Percentiles rank a stretch among this genome's conserved stretches.
phyloP scores from a whole-genome alignment of 2,797 vertebrate species.

The Pantherophis alleghaniensis region DNA sequence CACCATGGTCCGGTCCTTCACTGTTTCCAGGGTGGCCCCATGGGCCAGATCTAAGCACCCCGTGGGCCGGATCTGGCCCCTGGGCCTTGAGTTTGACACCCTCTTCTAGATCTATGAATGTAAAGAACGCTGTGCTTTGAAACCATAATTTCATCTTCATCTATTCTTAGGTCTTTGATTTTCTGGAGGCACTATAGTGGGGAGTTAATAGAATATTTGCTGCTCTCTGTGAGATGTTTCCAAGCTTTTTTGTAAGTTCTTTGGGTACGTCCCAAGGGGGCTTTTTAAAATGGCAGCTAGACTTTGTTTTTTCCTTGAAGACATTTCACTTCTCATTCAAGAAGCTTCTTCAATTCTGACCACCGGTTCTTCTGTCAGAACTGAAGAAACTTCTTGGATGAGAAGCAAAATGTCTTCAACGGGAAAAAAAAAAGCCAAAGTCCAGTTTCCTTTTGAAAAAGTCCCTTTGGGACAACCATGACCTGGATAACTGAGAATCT shows the following conservation, averaged over 20 bases:
- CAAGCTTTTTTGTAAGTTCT: neutral
- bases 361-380: neutral
- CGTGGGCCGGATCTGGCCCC: too few relatives aligned
- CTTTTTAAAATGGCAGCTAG: neutral
- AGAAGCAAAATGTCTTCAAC: too few relatives aligned
- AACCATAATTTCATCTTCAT: neutral
- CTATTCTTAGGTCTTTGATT: neutral
- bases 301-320: neutral
- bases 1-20: too few relatives aligned
- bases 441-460: too few relatives aligned
- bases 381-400: too few relatives aligned
- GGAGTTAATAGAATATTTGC: neutral
- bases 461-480: neutral
- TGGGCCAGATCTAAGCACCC: too few relatives aligned
- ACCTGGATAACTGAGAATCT: neutral
- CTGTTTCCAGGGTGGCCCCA: too few relatives aligned
- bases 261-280: neutral
- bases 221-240: neutral
- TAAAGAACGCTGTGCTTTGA: neutral
- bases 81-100: too few relatives aligned
- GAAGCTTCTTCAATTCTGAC: neutral
- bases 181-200: neutral
- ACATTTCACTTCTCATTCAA: neutral
- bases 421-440: too few relatives aligned
- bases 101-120: neutral